These are phyloP conservation scores for Okapia johnstoni DNA, from an alignment of 2,113 vertebrate genomes.

Conservation along the genomic window DNA sequence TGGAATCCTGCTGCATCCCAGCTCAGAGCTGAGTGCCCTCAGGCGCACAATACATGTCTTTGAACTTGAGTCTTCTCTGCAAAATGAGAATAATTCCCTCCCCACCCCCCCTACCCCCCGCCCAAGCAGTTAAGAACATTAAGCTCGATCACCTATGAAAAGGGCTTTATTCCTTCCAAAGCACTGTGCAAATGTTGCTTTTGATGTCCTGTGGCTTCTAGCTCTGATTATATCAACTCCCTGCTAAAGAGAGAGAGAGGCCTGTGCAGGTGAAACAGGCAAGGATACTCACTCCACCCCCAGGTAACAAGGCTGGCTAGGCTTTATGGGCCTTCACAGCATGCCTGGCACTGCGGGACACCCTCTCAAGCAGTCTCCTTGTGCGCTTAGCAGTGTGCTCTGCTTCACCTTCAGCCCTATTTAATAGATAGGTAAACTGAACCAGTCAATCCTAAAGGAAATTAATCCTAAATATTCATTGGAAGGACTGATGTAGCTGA, in stretches of 20 bases:
- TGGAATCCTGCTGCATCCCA: neutral
- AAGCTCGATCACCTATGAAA: neutral
- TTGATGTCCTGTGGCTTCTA: neutral
- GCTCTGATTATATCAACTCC: neutral
- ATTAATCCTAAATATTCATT: neutral
- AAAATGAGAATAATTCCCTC: neutral
- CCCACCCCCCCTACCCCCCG: neutral
- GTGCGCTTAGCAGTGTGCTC: neutral
- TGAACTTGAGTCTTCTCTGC: slow-evolving; percentile 35
- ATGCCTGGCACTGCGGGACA: fast-evolving
- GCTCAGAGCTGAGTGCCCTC: neutral
- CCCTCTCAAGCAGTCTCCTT: neutral
- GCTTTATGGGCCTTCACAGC: fast-evolving
- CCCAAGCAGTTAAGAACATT: neutral
- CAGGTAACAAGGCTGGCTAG: neutral
- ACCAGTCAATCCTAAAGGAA: neutral
- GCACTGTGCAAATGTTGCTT: neutral
- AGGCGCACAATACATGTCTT: neutral
- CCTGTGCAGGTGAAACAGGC: neutral
- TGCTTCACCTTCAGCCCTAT: neutral
- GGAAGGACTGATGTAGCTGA: neutral
- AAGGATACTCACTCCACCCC: neutral
- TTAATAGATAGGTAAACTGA: neutral
- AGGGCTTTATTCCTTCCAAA: neutral
- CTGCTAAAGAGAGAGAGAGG: neutral